Evolutionary conservation across 2,113 vertebrate species (phyloP).

Genomic region (Platycercus adscitus): DNA sequence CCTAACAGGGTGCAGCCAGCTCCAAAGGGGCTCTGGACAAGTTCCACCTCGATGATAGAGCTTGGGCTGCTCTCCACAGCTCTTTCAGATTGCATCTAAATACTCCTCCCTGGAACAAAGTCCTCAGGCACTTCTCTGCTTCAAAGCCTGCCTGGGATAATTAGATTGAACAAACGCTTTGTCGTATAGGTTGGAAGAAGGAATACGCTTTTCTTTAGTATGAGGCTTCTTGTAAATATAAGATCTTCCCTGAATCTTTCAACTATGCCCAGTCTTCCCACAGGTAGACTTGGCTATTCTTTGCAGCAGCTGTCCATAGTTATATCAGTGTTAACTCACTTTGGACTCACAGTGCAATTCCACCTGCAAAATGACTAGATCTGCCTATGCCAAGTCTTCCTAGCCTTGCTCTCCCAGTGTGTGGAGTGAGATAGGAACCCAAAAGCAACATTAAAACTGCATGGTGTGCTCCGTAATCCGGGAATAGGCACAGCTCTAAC

Average conservation of each 20-base stretch:
- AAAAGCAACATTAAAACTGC: neutral
- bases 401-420: neutral
- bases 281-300: neutral
- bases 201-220: neutral
- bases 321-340: neutral
- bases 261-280: neutral
- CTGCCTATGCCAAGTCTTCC: neutral
- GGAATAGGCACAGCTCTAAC: neutral
- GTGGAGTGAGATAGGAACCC: neutral
- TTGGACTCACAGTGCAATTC: neutral
- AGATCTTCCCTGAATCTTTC: neutral
- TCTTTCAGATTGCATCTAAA: conserved; percentile 65
- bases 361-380: neutral
- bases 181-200: neutral
- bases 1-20: conserved; percentile 9
- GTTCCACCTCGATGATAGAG: conserved; percentile 58
- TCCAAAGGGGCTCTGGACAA: conserved; percentile 57
- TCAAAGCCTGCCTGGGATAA: conserved; percentile 49
- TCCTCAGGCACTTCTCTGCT: conserved; percentile 54
- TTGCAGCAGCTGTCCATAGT: neutral
- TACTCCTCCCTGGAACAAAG: conserved; percentile 68
- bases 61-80: conserved; percentile 20
- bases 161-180: conserved; percentile 39
- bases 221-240: neutral
- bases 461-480: neutral